A percentile compares a stretch with the other conserved stretches of the same genome.
These are phyloP conservation scores for Chromobotia macracanthus DNA, from an alignment of 2,797 vertebrate genomes.

Conservation along the genomic window DNA sequence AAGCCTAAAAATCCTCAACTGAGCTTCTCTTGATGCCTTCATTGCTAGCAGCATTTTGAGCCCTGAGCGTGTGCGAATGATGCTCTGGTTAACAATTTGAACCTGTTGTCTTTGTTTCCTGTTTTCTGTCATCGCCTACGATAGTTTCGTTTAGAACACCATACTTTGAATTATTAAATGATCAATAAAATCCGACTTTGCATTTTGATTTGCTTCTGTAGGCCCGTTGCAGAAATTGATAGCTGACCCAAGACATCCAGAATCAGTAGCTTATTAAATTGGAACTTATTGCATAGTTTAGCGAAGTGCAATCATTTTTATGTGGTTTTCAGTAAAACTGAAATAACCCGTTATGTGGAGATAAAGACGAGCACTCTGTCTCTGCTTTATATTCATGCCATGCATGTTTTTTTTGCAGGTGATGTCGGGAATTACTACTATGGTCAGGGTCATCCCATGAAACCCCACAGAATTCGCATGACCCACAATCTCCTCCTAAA, in stretches of 20 bases:
- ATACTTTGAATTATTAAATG: not conserved
- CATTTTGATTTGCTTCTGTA: not conserved
- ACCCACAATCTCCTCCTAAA: constrained; percentile 98
- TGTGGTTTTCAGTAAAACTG: no score
- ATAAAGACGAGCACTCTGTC: no score
- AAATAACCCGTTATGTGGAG: no score
- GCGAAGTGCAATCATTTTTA: no score
- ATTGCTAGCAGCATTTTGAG: not conserved
- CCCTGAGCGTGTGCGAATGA: constrained; percentile 1
- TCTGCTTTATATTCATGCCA: not conserved
- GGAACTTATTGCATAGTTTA: not conserved
- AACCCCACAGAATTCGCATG: constrained; percentile 97
- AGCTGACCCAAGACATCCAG: not conserved
- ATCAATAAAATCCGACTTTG: not conserved
- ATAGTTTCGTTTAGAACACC: not conserved
- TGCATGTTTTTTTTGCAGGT: constrained; percentile 71
- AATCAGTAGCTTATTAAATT: not conserved
- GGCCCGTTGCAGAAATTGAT: not conserved
- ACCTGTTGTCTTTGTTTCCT: not conserved
- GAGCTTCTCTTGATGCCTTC: not conserved
- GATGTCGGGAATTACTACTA: constrained; percentile 99
- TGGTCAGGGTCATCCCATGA: constrained; percentile 97
- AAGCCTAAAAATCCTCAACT: not conserved
- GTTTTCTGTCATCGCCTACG: not conserved
- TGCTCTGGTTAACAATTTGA: not conserved